phyloP scores from a whole-genome alignment of 2,113 vertebrate genomes.

The Neotragus moschatus region DNA sequence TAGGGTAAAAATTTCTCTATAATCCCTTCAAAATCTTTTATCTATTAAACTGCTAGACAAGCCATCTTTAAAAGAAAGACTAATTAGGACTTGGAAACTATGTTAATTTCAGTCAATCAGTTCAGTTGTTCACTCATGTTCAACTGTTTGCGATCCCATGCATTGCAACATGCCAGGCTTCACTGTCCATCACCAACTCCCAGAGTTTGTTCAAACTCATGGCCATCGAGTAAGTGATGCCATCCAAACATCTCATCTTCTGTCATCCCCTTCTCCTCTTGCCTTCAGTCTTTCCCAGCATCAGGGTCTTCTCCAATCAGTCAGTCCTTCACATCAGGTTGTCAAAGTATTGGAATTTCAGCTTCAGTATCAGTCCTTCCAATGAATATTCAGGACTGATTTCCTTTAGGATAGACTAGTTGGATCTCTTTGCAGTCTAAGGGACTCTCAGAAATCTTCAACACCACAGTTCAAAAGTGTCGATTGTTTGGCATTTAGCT shows the following conservation, averaged over 20 bases:
- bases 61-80: conserved; percentile 75
- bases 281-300: neutral
- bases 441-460: neutral
- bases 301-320: neutral
- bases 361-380: neutral
- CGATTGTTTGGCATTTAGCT: neutral
- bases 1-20: conserved; percentile 76
- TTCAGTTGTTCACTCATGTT: neutral
- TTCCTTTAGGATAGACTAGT: neutral
- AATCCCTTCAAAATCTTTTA: conserved; percentile 76
- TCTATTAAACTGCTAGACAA: conserved; percentile 75
- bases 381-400: neutral
- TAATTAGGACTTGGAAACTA: conserved; percentile 75
- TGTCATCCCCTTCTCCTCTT: neutral
- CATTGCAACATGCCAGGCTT: neutral
- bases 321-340: neutral
- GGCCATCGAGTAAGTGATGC: neutral
- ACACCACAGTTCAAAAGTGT: neutral
- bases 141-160: neutral
- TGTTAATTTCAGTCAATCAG: conserved; percentile 64
- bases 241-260: neutral
- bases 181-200: neutral
- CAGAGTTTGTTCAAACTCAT: neutral
- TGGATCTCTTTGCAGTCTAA: neutral
- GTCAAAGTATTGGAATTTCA: neutral